Evolutionary conservation across 2,797 vertebrate species (phyloP), one percentile per base, ranked within the genome.

Genomic region (Lacerta bilineata): DNA sequence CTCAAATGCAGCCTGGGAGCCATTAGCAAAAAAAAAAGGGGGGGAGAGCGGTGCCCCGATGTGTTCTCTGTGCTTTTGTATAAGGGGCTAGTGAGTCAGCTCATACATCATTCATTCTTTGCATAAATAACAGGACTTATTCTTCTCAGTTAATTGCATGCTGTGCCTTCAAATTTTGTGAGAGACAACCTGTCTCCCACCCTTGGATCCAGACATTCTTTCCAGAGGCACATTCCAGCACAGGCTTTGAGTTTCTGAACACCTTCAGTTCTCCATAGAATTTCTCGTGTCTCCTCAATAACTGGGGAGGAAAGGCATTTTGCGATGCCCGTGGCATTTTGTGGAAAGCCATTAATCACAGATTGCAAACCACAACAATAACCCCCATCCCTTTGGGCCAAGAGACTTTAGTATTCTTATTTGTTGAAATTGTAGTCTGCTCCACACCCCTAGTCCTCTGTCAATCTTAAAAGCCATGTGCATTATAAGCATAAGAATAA

Each of bases 141-240:
- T 91, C 90, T 85, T 89, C 84, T 41, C 43, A 50, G 39, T 85
- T 86, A 85, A 85, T 80, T 89, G 72, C 83, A 89, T 82, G 88
- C 88, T 89, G 78, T 68, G 64, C 43, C 71, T 81, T 81, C 84
- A 89, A 82, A 80, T 41, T 55, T n/a, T 86, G 61, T 46, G 55
- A 81, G 39, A 75, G 61, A 90, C 39, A 76, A 76, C 59, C 77
- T 59, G 82, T 80, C 86, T 80, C 41, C 76, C 46, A 69, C 23
- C 82, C 72, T 46, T 85, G 82, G 61, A 80, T 87, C 27, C 77
- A 72, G 68, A 46, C 66, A 76, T 84, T 87, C 69, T 71, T 84
- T 80, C 46, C 59, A 25, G 77, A 55, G 33, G 20, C 61, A 81
- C 39, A 84, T 85, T 85, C 77, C 76, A 29, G 5, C n/a, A 50